phyloP scores from a whole-genome alignment of 2,797 vertebrate species.

The Iguana delicatissima region DNA sequence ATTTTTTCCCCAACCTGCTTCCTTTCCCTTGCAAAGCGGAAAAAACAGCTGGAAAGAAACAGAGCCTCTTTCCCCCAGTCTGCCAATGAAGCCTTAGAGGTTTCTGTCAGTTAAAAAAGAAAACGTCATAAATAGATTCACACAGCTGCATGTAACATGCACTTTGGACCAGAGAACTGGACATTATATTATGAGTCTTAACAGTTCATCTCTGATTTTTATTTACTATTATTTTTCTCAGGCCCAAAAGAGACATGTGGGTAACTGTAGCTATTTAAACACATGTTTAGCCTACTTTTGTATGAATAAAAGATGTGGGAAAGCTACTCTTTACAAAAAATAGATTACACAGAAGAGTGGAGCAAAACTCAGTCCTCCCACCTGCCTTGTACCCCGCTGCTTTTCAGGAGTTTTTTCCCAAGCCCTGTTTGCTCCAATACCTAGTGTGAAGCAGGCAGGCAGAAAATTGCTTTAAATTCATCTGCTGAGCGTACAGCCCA shows the following conservation, averaged over 20 bases:
- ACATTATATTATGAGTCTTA: background rate
- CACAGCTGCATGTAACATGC: background rate
- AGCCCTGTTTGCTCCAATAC: background rate
- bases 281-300: background rate
- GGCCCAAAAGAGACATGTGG: background rate
- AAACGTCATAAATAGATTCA: background rate
- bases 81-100: background rate
- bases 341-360: background rate
- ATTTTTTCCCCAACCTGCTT: background rate
- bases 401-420: background rate
- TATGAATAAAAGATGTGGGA: background rate
- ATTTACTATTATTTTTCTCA: background rate
- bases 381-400: background rate
- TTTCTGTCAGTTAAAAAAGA: background rate
- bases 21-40: background rate
- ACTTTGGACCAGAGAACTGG: background rate
- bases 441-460: background rate
- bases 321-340: background rate
- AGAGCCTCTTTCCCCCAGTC: background rate
- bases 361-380: background rate
- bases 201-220: background rate
- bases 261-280: background rate
- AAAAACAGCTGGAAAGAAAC: constrained; percentile 1
- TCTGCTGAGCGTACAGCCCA: background rate
- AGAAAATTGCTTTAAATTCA: background rate